phyloP scores from a whole-genome alignment of 2,888 invertebrate genomes.

The Beris morrisii region DNA sequence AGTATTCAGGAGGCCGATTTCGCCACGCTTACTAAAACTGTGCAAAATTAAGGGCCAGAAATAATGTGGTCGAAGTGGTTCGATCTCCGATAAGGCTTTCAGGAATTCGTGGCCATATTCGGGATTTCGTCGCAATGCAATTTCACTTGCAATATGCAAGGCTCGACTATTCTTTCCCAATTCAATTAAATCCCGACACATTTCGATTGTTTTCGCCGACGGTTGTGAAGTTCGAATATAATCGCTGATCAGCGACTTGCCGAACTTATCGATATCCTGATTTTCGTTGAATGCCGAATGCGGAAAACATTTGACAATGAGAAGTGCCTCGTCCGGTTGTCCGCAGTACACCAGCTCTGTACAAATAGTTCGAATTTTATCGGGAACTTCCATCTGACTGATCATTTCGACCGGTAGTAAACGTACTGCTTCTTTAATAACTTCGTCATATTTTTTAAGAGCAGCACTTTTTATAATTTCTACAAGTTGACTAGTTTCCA shows the following conservation, averaged over 20 bases:
- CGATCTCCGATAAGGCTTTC: conserved; percentile 43
- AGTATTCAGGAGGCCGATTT: conserved; percentile 59
- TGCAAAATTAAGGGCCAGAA: conserved; percentile 68
- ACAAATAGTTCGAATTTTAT: conserved; percentile 53
- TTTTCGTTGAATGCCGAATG: conserved; percentile 48
- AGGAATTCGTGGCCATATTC: conserved; percentile 43
- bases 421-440: conserved; percentile 44
- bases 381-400: conserved; percentile 45
- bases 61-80: conserved; percentile 61
- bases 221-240: conserved; percentile 61
- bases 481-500: conserved; percentile 45
- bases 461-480: conserved; percentile 42
- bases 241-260: conserved; percentile 61
- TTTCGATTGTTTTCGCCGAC: conserved; percentile 47
- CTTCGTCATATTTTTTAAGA: background rate
- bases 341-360: conserved; percentile 60
- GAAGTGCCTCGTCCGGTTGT: conserved; percentile 58
- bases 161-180: conserved; percentile 48
- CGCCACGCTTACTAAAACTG: conserved; percentile 58
- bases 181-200: conserved; percentile 46
- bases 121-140: conserved; percentile 56
- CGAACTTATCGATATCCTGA: conserved; percentile 61
- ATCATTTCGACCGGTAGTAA: conserved; percentile 47
- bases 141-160: conserved; percentile 60
- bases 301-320: conserved; percentile 53